Base-by-base conservation (phyloP, 2,888 invertebrate species). In the Camptogramma bilineatum region DNA sequence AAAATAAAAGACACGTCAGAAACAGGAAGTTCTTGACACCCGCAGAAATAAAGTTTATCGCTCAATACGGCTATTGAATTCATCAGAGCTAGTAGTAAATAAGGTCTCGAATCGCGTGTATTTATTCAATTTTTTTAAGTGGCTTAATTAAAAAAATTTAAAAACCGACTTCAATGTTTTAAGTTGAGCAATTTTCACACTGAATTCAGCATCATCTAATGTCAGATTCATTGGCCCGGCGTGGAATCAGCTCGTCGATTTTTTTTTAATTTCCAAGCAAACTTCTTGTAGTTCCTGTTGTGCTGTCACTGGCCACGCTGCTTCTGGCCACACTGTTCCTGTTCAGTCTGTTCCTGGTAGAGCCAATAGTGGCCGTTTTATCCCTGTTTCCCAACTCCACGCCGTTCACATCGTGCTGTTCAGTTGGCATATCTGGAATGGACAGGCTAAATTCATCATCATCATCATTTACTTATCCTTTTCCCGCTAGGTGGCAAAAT, bases 1-100 rank as follows among this genome's bases (percentile, higher is more conserved):
- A 61, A 61, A 28, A 1, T 61, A n/a, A 61, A 61, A 24, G 50
- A 61, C 28, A 39, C 31, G 0, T 1, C 31, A n/a, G 53, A 60
- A 8, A 5, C 51, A 10, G 57, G 21, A 16, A 51, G 28, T 21
- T 51, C 7, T 10, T 52, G 16, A 52, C 17, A 16, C 44, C 19
- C 1, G 7, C 13, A 1, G 24, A 24, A 50, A 50, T 24, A 24
- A 50, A 50, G 34, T 13, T 39, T 2, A 39, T 39, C 13, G 13
- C 2, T 13, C 13, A 13, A 39, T 8, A 39, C n/a, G 1, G 13
- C 34, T 34, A 8, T 34, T 10, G 34, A 34, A n/a, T n/a, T n/a
- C n/a, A n/a, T n/a, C n/a, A n/a, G n/a, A n/a, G n/a, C n/a, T n/a
- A n/a, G n/a, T 28, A 28, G 7, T 7, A 28, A 28, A 28, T 28